Evolutionary conservation across 2,888 invertebrate species (phyloP).

Genomic region (Lymantria dispar): DNA sequence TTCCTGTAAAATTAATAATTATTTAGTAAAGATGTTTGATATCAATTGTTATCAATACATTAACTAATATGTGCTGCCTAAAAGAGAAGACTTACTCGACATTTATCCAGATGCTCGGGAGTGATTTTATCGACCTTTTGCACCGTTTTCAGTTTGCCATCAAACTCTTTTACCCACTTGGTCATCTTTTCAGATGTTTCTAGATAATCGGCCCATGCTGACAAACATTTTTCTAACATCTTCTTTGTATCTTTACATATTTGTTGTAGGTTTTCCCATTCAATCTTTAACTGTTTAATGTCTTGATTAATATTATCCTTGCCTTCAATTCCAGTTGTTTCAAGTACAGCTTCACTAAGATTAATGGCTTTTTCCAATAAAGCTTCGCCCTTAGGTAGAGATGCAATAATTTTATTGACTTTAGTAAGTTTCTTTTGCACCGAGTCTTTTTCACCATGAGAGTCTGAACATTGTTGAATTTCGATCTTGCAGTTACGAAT

Average conservation of each 20-base stretch:
- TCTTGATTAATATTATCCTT: slow-evolving; percentile 91
- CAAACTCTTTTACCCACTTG: slow-evolving; percentile 88
- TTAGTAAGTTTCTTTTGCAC: slow-evolving; percentile 89
- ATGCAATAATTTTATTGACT: slow-evolving; percentile 86
- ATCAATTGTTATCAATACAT: neutral
- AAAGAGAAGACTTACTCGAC: slow-evolving; percentile 80
- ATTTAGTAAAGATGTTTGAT: neutral
- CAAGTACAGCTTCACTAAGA: slow-evolving; percentile 88
- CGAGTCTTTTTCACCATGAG: slow-evolving; percentile 92
- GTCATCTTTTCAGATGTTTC: slow-evolving; percentile 88
- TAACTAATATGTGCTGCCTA: neutral
- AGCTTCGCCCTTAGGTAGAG: slow-evolving; percentile 87
- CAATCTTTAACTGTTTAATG: slow-evolving; percentile 89
- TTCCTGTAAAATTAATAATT: slow-evolving; percentile 65
- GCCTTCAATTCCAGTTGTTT: slow-evolving; percentile 91
- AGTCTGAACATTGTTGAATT: slow-evolving; percentile 92
- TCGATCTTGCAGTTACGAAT: slow-evolving; percentile 90
- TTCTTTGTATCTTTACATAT: slow-evolving; percentile 90
- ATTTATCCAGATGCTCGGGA: slow-evolving; percentile 89
- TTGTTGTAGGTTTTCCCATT: slow-evolving; percentile 91
- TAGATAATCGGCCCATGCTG: slow-evolving; percentile 91
- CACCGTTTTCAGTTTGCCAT: slow-evolving; percentile 84
- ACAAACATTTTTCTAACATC: slow-evolving; percentile 87
- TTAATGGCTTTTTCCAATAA: slow-evolving; percentile 88
- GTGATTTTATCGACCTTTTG: slow-evolving; percentile 88